Evolutionary conservation across 2,888 invertebrate genomes (phyloP).

Genomic region (Alentia gelatinosa): DNA sequence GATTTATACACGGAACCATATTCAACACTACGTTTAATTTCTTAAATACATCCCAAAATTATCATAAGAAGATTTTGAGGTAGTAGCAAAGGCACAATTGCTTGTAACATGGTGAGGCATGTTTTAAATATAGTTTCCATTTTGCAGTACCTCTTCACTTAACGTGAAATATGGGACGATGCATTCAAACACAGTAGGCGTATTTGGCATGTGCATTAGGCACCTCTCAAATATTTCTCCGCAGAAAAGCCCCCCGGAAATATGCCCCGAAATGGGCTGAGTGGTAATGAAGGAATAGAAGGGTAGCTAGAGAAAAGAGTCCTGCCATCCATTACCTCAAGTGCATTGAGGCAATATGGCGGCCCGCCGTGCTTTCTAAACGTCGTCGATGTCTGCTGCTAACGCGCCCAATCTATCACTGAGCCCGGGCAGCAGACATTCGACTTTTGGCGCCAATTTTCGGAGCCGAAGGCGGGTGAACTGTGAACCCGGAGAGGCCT

Average conservation of each 20-base stretch:
- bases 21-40: too few species aligned
- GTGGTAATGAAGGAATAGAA: background rate
- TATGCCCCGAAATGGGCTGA: background rate
- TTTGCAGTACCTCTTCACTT: background rate
- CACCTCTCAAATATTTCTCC: conserved; percentile 34
- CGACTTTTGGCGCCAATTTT: conserved; percentile 18
- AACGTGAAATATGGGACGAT: background rate
- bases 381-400: background rate
- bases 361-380: background rate
- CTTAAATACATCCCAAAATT: too few species aligned
- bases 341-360: background rate
- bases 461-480: background rate
- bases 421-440: background rate
- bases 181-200: background rate
- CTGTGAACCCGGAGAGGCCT: background rate
- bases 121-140: too few species aligned
- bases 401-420: conserved; percentile 5
- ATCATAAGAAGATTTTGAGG: too few species aligned
- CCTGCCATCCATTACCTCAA: background rate
- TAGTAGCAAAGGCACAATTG: too few species aligned
- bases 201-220: conserved; percentile 29
- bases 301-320: background rate
- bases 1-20: too few species aligned
- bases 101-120: too few species aligned
- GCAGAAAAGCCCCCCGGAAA: conserved; percentile 25